A percentile compares a stretch with the other conserved stretches of the same genome.
These are phyloP conservation scores for Asobara japonica DNA, from an alignment of 1,140 invertebrate genomes.

Conservation along the genomic window DNA sequence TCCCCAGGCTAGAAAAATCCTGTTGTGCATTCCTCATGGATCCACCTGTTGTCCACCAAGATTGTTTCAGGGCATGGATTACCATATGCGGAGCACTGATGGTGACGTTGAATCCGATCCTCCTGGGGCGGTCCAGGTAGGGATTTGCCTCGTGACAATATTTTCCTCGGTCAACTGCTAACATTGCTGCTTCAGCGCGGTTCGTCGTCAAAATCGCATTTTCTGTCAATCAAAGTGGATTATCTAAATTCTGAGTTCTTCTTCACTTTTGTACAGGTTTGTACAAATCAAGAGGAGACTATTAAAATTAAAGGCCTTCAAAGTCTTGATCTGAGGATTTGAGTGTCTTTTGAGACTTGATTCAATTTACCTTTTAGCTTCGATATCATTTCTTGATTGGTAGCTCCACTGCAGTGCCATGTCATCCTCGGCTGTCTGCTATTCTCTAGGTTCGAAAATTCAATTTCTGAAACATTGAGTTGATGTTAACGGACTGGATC, in stretches of 20 bases:
- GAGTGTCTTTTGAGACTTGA: slow-evolving; percentile 9
- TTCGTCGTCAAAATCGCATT: slow-evolving; percentile 87
- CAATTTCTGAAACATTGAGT: not conserved
- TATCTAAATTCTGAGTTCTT: slow-evolving; percentile 6
- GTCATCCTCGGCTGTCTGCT: slow-evolving; percentile 47
- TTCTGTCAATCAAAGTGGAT: slow-evolving; percentile 69
- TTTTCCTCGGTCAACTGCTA: slow-evolving; percentile 83
- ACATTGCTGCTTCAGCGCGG: slow-evolving; percentile 85
- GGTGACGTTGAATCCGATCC: slow-evolving; percentile 90
- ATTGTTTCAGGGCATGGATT: slow-evolving; percentile 43
- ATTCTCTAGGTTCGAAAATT: not conserved
- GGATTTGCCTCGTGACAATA: slow-evolving; percentile 79
- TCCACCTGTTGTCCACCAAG: no score
- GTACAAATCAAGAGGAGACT: slow-evolving; percentile 36
- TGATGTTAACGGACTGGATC: not conserved
- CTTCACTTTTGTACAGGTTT: no score
- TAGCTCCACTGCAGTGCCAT: slow-evolving; percentile 61
- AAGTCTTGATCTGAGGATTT: not conserved
- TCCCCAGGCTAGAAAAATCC: no score
- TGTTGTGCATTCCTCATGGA: slow-evolving; percentile 7
- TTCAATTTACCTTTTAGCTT: slow-evolving; percentile 59
- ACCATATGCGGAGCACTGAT: slow-evolving; percentile 99
- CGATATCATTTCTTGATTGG: slow-evolving; percentile 58
- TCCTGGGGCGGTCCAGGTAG: slow-evolving; percentile 91
- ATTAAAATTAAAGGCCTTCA: not conserved